These are phyloP conservation scores for Galerucella pusilla DNA, from an alignment of 2,888 invertebrate genomes.

Conservation along the genomic window DNA sequence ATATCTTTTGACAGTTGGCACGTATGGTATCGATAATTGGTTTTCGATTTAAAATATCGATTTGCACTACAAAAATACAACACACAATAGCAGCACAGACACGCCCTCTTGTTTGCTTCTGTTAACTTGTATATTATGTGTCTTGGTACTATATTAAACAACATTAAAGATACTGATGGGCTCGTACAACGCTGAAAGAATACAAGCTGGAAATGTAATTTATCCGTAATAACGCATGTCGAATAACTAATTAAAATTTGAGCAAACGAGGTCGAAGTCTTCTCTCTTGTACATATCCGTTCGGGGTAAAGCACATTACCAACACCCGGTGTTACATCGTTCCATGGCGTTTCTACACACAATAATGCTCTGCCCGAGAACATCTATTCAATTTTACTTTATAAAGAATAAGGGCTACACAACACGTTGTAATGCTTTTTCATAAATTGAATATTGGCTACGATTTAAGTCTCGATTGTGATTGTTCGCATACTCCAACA, in stretches of 20 bases:
- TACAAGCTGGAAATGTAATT: conserved; percentile 54
- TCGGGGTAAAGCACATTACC: conserved; percentile 58
- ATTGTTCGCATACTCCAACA: too few relatives aligned
- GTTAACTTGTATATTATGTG: conserved; percentile 15
- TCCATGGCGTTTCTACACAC: conserved; percentile 30
- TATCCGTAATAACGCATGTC: conserved; percentile 63
- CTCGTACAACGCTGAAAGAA: conserved; percentile 16
- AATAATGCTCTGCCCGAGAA: conserved; percentile 33
- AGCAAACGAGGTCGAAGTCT: conserved; percentile 52
- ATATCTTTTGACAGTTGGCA: too few relatives aligned
- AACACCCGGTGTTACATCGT: conserved; percentile 60
- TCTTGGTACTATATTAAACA: conserved; percentile 24
- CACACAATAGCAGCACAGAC: too few relatives aligned
- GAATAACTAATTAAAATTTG: conserved; percentile 65
- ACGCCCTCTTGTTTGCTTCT: not conserved
- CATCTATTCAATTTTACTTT: conserved; percentile 36
- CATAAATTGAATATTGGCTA: conserved; percentile 11
- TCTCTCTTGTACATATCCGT: conserved; percentile 11
- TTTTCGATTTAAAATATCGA: too few relatives aligned
- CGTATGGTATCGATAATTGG: too few relatives aligned
- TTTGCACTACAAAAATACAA: too few relatives aligned
- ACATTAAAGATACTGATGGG: conserved; percentile 23
- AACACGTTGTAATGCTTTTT: conserved; percentile 33
- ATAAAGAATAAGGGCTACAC: conserved; percentile 25
- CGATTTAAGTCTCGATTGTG: not conserved